Evolutionary conservation across 2,888 invertebrate species (phyloP).

Genomic region (Lepidochrysops patricia): DNA sequence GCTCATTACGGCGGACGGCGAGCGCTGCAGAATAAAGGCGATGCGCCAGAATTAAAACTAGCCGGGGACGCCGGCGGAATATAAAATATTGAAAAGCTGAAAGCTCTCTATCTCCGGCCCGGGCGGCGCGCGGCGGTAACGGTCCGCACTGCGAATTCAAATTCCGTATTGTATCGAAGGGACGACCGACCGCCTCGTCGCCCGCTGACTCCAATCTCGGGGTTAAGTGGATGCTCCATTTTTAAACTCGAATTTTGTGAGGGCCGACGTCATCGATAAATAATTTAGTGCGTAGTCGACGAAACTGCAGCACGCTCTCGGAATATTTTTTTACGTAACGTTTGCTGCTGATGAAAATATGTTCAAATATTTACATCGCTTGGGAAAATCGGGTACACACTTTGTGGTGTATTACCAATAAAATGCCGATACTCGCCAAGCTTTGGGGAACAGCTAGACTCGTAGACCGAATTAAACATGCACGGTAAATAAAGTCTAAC

Average conservation of each 20-base stretch:
- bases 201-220: constrained; percentile 17
- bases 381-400: not conserved
- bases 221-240: constrained; percentile 11
- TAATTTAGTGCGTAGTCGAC: not conserved
- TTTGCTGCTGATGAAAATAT: not conserved
- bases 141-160: constrained; percentile 39
- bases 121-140: constrained; percentile 29
- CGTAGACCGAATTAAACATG: not conserved
- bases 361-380: not conserved
- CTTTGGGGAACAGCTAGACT: not conserved
- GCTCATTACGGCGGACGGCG: not conserved
- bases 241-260: constrained; percentile 4
- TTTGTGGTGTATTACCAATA: not conserved
- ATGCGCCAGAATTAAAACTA: constrained; percentile 28
- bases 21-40: constrained; percentile 5
- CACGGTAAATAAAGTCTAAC: too few relatives aligned
- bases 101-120: constrained; percentile 25
- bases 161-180: constrained; percentile 43
- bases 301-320: not conserved
- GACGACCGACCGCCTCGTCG: constrained; percentile 16
- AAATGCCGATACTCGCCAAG: not conserved
- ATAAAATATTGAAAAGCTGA: constrained; percentile 28
- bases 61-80: constrained; percentile 26
- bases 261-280: not conserved
- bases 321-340: not conserved